A percentile compares a stretch with the other conserved stretches of the same genome.
Evolutionary conservation across 2,113 vertebrate genomes (phyloP).

Genomic region (Heptranchias perlo): DNA sequence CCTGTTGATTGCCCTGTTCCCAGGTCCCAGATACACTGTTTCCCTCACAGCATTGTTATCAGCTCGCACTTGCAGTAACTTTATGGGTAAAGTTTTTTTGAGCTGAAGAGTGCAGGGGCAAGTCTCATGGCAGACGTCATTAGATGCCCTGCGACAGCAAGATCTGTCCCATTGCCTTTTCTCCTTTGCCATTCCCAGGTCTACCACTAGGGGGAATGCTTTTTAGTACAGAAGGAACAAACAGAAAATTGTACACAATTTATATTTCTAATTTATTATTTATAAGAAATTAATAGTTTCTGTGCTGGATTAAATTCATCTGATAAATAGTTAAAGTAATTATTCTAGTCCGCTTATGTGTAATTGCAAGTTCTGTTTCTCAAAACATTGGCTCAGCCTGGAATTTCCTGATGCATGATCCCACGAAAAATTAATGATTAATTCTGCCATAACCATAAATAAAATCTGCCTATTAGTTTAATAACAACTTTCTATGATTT

Average conservation of each 20-base stretch:
- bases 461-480: neutral
- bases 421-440: neutral
- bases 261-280: constrained; percentile 7
- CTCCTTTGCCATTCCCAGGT: neutral
- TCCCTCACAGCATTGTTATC: too few species aligned
- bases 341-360: neutral
- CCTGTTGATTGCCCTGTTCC: too few species aligned
- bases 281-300: constrained; percentile 3
- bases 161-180: neutral
- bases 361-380: constrained; percentile 5
- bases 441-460: neutral
- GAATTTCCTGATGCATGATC: neutral
- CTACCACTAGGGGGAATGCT: neutral
- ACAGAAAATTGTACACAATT: neutral
- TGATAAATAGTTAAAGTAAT: constrained; percentile 1
- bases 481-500: neutral
- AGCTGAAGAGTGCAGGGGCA: too few species aligned
- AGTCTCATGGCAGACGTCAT: too few species aligned
- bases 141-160: too few species aligned
- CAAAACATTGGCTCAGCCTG: neutral
- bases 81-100: too few species aligned
- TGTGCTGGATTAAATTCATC: neutral
- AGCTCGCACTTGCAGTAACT: too few species aligned
- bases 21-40: too few species aligned
- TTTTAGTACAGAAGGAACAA: neutral